Conservation (phyloP, 2,797 vertebrate genomes). For the Sebastes cheni region DNA sequence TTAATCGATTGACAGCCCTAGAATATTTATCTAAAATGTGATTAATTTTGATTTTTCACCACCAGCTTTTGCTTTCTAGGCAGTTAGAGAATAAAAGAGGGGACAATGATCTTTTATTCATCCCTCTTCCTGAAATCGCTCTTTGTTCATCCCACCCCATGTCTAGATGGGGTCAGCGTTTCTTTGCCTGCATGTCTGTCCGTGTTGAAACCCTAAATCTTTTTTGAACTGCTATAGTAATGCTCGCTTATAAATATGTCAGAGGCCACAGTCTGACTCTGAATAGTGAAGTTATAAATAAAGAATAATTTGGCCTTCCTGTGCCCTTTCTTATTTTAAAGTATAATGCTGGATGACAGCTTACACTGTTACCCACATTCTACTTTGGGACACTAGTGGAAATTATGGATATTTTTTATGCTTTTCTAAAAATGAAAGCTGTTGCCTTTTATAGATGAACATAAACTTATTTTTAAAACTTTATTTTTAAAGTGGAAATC, state of each 20-base stretch:
- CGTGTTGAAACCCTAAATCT: slow-evolving; percentile 11
- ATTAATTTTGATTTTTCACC: not conserved
- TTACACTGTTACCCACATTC: not conserved
- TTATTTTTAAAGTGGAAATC: not conserved
- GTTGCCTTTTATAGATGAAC: not conserved
- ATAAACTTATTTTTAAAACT: not conserved
- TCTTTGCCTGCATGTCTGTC: not conserved
- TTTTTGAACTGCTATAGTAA: not conserved
- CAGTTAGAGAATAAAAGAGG: not conserved
- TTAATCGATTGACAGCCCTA: too few species aligned
- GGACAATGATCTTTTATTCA: not conserved
- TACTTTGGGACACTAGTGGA: not conserved
- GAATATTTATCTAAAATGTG: not conserved
- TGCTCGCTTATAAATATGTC: slow-evolving; percentile 10
- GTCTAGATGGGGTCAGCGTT: not conserved
- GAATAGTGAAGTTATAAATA: not conserved
- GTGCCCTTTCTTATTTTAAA: slow-evolving; percentile 3
- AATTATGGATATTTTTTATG: not conserved
- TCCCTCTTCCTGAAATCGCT: not conserved
- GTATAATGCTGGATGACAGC: slow-evolving; percentile 1
- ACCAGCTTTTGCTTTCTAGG: not conserved
- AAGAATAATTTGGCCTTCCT: slow-evolving; percentile 1
- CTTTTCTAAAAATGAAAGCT: not conserved
- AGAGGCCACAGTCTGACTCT: not conserved
- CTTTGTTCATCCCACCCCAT: not conserved